Evolutionary conservation across 1,140 invertebrate species (phyloP), one percentile per base, ranked within the genome.

Genomic region (Diachasmimorpha longicaudata): DNA sequence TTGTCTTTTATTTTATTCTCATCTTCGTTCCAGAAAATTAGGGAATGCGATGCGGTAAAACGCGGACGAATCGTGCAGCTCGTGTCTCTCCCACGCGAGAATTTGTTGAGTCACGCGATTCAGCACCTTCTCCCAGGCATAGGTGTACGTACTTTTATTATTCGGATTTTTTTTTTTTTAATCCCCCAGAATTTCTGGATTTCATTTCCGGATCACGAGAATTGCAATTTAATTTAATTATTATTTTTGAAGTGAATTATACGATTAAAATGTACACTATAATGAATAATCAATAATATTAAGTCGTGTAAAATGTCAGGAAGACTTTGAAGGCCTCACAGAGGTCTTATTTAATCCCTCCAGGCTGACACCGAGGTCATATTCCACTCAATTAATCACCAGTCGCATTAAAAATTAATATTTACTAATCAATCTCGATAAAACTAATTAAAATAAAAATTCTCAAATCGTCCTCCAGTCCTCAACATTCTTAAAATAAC

Each of bases 31-130:
- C 58, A 63, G 58, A 63, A 63, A 52, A 63, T 63, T 63, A 63
- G 58, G 58, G 58, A 63, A 63, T 25, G 58, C 58, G 58, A 63
- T 63, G 58, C 58, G 58, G 58, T 63, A 63, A 63, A 55, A 63
- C 58, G 58, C 58, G 58, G 58, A 63, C 58, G 58, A 63, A 63
- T 63, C 58, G 58, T 63, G 58, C 58, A 63, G 21, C 58, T 63
- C 58, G 58, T 63, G 58, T 63, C 58, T 63, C 58, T 63, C 58
- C 58, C 58, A 63, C 58, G 58, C 58, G 58, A 63, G 58, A 63
- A 63, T 63, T 63, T 19, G 58, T 63, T 63, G 58, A 63, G 58
- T 63, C 58, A 63, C 58, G 58, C 58, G 58, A 63, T 63, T 52
- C 58, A 19, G 6, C 58, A 63, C 58, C 58, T 63, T 25, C 58